These are phyloP conservation scores for Agrochola circellaris DNA, from an alignment of 2,888 invertebrate genomes.

Conservation along the genomic window DNA sequence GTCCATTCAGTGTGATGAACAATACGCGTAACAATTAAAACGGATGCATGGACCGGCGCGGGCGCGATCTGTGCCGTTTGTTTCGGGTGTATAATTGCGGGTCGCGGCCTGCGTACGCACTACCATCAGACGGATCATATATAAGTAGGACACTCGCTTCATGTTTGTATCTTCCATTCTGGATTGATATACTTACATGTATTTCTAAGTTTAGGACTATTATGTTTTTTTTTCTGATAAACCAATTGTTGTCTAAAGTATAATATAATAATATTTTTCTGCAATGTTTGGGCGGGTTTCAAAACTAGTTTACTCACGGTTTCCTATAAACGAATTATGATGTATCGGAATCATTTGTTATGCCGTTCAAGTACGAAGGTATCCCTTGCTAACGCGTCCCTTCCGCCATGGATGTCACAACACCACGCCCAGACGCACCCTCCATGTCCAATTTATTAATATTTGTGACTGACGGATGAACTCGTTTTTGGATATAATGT, in stretches of 20 bases:
- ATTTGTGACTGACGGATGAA: slow-evolving; percentile 75
- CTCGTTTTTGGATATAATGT: slow-evolving; percentile 70
- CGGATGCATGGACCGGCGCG: slow-evolving; percentile 73
- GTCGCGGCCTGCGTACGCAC: slow-evolving; percentile 84
- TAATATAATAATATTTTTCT: not conserved
- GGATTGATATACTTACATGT: slow-evolving; percentile 11
- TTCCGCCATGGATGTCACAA: slow-evolving; percentile 87
- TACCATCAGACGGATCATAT: slow-evolving; percentile 70
- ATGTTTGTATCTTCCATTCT: slow-evolving; percentile 28
- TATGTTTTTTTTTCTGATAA: not conserved
- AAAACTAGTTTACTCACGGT: slow-evolving; percentile 2
- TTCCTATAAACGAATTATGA: slow-evolving; percentile 17
- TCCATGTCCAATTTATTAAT: slow-evolving; percentile 75
- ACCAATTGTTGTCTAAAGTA: not conserved
- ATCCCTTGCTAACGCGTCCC: slow-evolving; percentile 78
- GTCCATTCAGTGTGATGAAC: slow-evolving; percentile 74
- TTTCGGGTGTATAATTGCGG: slow-evolving; percentile 87
- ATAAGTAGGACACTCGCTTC: slow-evolving; percentile 51
- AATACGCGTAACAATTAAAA: slow-evolving; percentile 84
- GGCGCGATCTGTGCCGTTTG: slow-evolving; percentile 83
- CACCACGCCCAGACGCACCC: slow-evolving; percentile 83
- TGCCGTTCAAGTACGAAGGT: slow-evolving; percentile 49
- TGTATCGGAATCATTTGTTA: slow-evolving; percentile 36
- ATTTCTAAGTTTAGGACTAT: slow-evolving; percentile 28
- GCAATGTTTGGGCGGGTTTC: not conserved